A percentile compares a stretch with the other conserved stretches of the same genome.
Conservation (phyloP, 2,888 invertebrate species). For the Chouioia cunea region DNA sequence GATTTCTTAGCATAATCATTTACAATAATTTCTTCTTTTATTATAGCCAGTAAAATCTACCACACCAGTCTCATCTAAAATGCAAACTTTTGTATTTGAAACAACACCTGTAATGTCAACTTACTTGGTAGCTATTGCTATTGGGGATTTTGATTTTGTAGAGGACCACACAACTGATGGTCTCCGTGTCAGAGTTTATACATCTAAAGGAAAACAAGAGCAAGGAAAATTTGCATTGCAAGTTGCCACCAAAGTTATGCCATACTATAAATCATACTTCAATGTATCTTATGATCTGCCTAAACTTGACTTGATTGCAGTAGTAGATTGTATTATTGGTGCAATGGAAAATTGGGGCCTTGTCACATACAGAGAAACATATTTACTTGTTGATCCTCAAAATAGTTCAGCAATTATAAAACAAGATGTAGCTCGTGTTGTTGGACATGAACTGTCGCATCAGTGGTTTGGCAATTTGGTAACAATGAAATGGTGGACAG, state of each 20-base stretch:
- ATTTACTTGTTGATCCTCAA: constrained; percentile 59
- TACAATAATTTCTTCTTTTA: constrained; percentile 6
- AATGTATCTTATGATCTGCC: constrained; percentile 75
- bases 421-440: constrained; percentile 76
- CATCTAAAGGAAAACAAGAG: constrained; percentile 31
- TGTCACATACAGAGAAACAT: constrained; percentile 70
- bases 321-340: constrained; percentile 44
- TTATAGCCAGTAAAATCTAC: constrained; percentile 65
- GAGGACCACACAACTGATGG: constrained; percentile 2
- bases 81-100: constrained; percentile 69
- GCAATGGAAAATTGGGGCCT: constrained; percentile 52
- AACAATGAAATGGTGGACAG: constrained; percentile 82
- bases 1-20: constrained; percentile 5
- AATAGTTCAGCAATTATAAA: constrained; percentile 71
- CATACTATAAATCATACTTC: constrained; percentile 38
- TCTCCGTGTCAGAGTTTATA: background rate
- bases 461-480: constrained; percentile 86
- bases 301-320: constrained; percentile 79
- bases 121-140: constrained; percentile 87
- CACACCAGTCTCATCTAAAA: constrained; percentile 46
- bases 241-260: constrained; percentile 35
- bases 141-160: constrained; percentile 73
- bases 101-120: constrained; percentile 91
- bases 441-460: constrained; percentile 84
- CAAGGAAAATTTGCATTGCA: constrained; percentile 24